Percentiles rank a stretch among this genome's conserved stretches.
phyloP scores from a whole-genome alignment of 1,140 invertebrate species.

The Procambarus clarkii region DNA sequence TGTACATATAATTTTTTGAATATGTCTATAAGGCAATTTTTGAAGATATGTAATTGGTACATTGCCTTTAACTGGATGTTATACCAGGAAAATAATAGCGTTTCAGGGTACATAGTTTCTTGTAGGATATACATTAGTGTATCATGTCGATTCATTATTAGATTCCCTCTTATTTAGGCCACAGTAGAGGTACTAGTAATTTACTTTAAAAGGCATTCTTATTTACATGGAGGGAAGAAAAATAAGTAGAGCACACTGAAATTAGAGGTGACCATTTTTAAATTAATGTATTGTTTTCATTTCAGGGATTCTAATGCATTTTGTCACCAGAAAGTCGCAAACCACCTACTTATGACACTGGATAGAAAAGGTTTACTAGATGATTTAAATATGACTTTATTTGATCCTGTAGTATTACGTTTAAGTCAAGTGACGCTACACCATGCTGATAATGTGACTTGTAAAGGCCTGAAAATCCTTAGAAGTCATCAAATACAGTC shows the following conservation, averaged over 20 bases:
- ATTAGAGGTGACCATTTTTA: background rate
- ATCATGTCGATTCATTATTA: no score
- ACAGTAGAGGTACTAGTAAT: no score
- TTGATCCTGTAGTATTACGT: slow-evolving; percentile 82
- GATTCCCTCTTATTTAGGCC: no score
- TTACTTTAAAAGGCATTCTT: no score
- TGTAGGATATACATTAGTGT: no score
- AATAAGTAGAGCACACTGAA: background rate
- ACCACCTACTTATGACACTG: slow-evolving; percentile 81
- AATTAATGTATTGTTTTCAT: background rate
- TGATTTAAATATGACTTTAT: slow-evolving; percentile 82
- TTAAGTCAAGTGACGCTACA: slow-evolving; percentile 78
- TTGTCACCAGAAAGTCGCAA: slow-evolving; percentile 83
- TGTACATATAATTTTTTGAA: no score
- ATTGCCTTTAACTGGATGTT: no score
- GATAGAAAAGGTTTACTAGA: slow-evolving; percentile 82
- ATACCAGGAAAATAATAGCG: no score
- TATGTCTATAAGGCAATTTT: no score
- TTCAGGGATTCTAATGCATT: slow-evolving; percentile 81
- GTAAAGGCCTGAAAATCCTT: slow-evolving; percentile 82
- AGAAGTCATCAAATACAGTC: slow-evolving; percentile 81
- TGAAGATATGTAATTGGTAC: no score
- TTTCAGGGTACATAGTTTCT: no score
- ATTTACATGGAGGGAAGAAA: background rate
- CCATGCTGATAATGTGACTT: slow-evolving; percentile 78